Conservation (phyloP, 2,113 vertebrate species). For the Pyrgilauda ruficollis region DNA sequence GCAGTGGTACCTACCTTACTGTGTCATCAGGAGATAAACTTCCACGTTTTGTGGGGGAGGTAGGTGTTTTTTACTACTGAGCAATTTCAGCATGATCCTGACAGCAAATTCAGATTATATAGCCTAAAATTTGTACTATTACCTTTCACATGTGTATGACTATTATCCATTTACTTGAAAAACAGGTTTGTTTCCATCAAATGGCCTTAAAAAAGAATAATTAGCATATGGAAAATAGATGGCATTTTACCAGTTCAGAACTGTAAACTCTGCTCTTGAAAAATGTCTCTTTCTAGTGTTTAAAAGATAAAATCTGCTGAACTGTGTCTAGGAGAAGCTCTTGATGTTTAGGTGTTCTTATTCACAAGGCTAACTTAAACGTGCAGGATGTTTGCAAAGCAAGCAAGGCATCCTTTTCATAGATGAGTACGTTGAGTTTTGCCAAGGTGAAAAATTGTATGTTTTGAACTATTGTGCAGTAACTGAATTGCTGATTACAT, state of each 20-base stretch:
- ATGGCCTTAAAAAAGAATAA: neutral
- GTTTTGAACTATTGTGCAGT: neutral
- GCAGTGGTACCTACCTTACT: neutral
- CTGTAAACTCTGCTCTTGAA: neutral
- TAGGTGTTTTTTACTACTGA: neutral
- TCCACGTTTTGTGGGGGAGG: neutral
- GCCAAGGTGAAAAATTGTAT: neutral
- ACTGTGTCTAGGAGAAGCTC: neutral
- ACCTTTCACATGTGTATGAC: neutral
- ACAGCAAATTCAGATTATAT: neutral
- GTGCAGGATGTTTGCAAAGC: neutral
- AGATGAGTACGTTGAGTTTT: neutral
- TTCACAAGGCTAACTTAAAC: neutral
- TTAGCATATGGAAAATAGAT: neutral
- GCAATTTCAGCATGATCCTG: neutral
- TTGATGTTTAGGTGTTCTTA: neutral
- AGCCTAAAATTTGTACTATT: neutral
- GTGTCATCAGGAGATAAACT: neutral
- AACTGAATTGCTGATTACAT: conserved; percentile 12
- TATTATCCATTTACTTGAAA: neutral
- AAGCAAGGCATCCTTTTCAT: neutral
- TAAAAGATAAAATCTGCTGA: neutral
- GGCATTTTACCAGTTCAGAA: neutral
- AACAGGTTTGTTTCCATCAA: neutral
- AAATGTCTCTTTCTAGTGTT: neutral